Evolutionary conservation across 2,888 invertebrate genomes (phyloP), one percentile per base, ranked within the genome.

Genomic region (Leucoma salicis): DNA sequence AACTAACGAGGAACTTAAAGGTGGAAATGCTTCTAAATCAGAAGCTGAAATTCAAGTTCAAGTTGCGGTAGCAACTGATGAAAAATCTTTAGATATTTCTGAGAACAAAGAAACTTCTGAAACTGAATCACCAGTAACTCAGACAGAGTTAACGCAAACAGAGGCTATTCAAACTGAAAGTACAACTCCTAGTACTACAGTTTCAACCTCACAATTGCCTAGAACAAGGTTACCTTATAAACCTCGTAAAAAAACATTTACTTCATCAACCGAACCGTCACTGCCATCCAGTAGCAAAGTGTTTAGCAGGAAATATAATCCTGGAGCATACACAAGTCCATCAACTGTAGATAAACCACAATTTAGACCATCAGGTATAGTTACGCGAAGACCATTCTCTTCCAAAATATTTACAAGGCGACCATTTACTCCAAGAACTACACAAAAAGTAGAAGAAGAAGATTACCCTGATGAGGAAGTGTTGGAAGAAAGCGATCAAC

Each of bases 271-370:
- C n/a, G 84, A 85, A 57, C 53, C 78, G 10, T 59, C 82, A 14
- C 43, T 74, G 8, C 70, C 82, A 27, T 78, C 80, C 8, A 85
- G 83, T 27, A 86, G 77, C 45, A 78, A 78, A 69, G 72, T 73
- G n/a, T 90, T 83, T 39, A 90, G 90, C 46, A 80, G 90, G 12
- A 90, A 89, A 68, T 90, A 75, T 54, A 90, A 86, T 50, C 82
- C 80, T 32, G 89, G 90, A 14, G 83, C 68, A 3, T 90, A 87
- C 35, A 90, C 90, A 11, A 90, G 88, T 38, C 90, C 90, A 25
- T 63, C 85, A 2, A 71, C 86, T 4, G 65, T 74, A 18, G 82
- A 83, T 5, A 76, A 74, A 55, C 70, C 76, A 25, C 60, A 74
- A 12, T 74, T 82, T 31, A 75, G 64, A 53, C 70, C 78, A 33